A percentile compares a stretch with the other conserved stretches of the same genome.
Evolutionary conservation across 2,113 vertebrate species (phyloP).

Genomic region (Corapipo altera): DNA sequence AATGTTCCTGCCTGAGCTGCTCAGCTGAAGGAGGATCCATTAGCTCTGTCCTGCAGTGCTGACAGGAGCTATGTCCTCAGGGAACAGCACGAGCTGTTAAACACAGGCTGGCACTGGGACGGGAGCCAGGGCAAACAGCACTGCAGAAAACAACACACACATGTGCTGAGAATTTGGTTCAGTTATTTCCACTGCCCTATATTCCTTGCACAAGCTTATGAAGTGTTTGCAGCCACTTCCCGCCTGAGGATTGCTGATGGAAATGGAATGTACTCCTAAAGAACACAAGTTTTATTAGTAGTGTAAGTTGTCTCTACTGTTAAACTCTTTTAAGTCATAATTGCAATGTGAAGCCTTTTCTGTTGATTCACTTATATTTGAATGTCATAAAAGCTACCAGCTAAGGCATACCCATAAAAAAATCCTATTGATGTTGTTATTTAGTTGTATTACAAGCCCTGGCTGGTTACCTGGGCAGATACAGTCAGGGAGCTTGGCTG

Average conservation of each 20-base stretch:
- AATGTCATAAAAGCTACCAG: neutral
- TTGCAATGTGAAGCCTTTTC: neutral
- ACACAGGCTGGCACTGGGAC: accelerated
- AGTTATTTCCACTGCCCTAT: neutral
- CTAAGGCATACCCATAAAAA: neutral
- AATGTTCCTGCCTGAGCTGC: accelerated
- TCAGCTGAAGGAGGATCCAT: neutral
- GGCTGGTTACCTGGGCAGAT: neutral
- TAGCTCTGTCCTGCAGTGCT: neutral
- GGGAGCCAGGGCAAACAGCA: neutral
- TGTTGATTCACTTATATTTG: neutral
- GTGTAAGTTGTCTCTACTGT: neutral
- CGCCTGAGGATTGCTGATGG: accelerated
- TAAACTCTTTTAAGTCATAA: neutral
- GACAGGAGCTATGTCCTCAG: neutral
- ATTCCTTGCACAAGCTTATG: neutral
- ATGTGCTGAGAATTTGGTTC: neutral
- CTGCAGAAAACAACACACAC: neutral
- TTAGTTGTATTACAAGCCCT: neutral
- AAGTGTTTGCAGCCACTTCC: neutral
- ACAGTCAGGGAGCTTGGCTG: neutral
- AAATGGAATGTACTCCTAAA: neutral
- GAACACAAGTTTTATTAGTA: neutral
- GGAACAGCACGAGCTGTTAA: neutral
- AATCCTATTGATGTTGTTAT: accelerated